These are phyloP conservation scores for Bombus affinis DNA, from an alignment of 1,140 invertebrate genomes.

Conservation along the genomic window DNA sequence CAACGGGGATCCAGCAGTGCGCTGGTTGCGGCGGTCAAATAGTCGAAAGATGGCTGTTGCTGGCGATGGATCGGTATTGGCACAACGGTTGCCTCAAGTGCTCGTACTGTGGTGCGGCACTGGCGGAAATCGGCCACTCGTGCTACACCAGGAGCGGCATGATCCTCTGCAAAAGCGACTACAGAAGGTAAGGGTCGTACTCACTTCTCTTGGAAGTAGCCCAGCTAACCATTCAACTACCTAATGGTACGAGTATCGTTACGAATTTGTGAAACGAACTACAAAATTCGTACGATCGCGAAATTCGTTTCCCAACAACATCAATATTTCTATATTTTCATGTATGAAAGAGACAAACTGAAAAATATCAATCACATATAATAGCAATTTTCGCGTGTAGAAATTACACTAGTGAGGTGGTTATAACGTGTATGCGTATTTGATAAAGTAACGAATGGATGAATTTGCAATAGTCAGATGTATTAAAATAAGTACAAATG, in stretches of 20 bases:
- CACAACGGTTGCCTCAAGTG: conserved; percentile 96
- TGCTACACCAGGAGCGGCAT: conserved; percentile 96
- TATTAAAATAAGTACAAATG: too few relatives aligned
- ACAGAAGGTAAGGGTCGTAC: conserved; percentile 90
- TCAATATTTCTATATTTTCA: too few relatives aligned
- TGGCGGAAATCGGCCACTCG: conserved; percentile 94
- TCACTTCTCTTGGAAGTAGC: not conserved
- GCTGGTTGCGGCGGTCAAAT: conserved; percentile 89
- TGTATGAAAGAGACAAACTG: too few relatives aligned
- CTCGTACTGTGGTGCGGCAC: conserved; percentile 91
- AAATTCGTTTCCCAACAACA: not conserved
- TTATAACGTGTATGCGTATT: too few relatives aligned
- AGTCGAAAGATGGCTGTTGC: conserved; percentile 92
- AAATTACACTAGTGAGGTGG: too few relatives aligned
- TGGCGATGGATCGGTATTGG: conserved; percentile 96
- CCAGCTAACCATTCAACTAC: not conserved
- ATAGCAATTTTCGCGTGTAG: too few relatives aligned
- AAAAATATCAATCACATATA: too few relatives aligned
- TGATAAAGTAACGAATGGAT: too few relatives aligned
- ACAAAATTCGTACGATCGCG: not conserved
- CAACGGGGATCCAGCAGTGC: conserved; percentile 80
- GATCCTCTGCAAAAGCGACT: conserved; percentile 97
- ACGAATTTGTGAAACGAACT: not conserved
- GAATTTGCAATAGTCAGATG: too few relatives aligned
- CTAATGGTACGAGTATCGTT: not conserved